These are phyloP conservation scores for Crotophaga sulcirostris DNA, from an alignment of 2,113 vertebrate species.

Conservation along the genomic window DNA sequence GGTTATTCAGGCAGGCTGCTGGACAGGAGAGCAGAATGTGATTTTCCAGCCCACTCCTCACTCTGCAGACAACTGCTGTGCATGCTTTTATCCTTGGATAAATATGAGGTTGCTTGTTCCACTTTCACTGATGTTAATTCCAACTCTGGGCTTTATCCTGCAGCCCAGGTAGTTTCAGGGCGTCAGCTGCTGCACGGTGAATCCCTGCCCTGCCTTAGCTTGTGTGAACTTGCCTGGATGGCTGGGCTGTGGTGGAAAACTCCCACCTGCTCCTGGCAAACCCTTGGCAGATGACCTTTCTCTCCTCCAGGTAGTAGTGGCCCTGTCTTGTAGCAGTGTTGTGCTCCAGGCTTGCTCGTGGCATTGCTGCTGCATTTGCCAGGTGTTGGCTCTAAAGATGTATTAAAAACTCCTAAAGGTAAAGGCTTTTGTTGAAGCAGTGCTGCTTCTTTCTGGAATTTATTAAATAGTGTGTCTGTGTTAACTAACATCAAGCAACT, in stretches of 20 bases:
- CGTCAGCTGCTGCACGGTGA: neutral
- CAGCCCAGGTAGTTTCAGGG: conserved; percentile 31
- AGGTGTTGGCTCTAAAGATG: neutral
- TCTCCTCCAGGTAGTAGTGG: neutral
- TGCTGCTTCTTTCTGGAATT: conserved; percentile 8
- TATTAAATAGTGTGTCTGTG: conserved; percentile 30
- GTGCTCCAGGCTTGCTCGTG: accelerated
- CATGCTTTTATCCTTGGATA: neutral
- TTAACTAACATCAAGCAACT: conserved; percentile 45
- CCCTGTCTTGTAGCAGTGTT: accelerated
- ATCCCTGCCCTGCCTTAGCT: conserved; percentile 7
- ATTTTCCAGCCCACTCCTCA: accelerated
- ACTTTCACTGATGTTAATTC: neutral
- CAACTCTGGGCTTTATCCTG: neutral
- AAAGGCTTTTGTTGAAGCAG: neutral
- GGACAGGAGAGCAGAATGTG: accelerated
- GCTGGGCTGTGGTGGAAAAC: neutral
- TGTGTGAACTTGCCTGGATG: neutral
- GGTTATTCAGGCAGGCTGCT: neutral
- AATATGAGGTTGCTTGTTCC: accelerated
- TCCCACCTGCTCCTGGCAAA: accelerated
- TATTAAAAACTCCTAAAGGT: neutral
- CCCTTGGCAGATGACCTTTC: neutral
- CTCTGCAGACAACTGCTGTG: neutral
- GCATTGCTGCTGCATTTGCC: neutral